Conservation (phyloP, 2,113 vertebrate genomes). For the Ginglymostoma cirratum region DNA sequence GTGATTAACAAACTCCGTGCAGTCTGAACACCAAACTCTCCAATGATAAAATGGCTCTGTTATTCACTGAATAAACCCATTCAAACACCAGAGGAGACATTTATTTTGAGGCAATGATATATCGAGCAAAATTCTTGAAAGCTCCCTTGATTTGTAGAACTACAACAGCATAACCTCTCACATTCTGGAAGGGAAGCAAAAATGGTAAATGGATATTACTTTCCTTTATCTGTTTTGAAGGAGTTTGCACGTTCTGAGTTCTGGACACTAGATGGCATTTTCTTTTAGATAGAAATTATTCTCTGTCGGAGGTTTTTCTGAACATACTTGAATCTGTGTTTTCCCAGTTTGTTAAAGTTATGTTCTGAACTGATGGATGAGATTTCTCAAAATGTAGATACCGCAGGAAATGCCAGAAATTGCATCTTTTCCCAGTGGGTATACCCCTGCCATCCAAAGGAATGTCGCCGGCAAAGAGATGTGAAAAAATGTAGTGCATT, state of each 20-base stretch:
- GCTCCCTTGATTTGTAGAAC: neutral
- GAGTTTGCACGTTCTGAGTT: neutral
- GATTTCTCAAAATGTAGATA: neutral
- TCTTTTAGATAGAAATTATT: neutral
- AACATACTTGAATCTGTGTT: neutral
- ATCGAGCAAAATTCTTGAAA: neutral
- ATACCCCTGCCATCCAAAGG: neutral
- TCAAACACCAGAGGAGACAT: neutral
- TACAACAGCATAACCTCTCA: neutral
- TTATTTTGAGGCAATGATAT: neutral
- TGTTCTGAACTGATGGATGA: neutral
- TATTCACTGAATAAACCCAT: neutral
- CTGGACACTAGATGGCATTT: conserved; percentile 16
- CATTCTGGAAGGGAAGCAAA: neutral
- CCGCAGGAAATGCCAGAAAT: neutral
- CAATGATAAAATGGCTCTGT: neutral
- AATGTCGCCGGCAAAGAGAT: neutral
- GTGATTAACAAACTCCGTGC: neutral
- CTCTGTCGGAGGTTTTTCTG: neutral
- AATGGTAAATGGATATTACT: neutral
- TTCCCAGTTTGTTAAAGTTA: neutral
- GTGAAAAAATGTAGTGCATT: neutral
- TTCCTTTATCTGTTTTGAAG: neutral
- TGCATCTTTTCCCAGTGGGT: neutral
- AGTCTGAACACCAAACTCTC: neutral